Conservation (phyloP, 2,797 vertebrate genomes). For the Neosilurus hyrtlii region DNA sequence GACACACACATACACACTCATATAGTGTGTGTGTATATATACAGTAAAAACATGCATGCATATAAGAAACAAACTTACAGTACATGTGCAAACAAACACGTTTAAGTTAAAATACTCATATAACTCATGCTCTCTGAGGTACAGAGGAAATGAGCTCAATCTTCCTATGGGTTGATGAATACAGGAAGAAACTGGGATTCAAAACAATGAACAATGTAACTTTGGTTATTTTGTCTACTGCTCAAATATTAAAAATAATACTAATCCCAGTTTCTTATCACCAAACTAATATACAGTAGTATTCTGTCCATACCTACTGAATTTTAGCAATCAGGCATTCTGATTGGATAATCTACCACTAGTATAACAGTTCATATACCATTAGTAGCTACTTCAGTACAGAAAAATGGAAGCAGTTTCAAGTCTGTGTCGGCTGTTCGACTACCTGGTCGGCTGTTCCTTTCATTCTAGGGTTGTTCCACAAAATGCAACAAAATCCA, state of each 20-base stretch:
- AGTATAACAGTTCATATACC: too few relatives aligned
- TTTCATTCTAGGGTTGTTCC: too few relatives aligned
- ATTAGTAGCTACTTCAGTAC: too few relatives aligned
- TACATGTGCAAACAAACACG: conserved; percentile 34
- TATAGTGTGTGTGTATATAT: not conserved
- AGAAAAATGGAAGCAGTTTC: too few relatives aligned
- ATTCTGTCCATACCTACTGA: not conserved
- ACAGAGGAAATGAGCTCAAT: not conserved
- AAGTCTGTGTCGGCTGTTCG: too few relatives aligned
- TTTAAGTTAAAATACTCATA: conserved; percentile 29
- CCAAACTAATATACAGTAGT: not conserved
- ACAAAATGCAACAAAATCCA: too few relatives aligned
- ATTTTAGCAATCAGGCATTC: too few relatives aligned
- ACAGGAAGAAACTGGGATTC: conserved; percentile 3
- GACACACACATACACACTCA: conserved; percentile 14
- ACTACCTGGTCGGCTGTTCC: too few relatives aligned
- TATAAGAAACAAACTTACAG: conserved; percentile 36
- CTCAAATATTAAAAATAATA: not conserved
- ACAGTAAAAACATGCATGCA: conserved; percentile 50
- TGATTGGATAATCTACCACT: too few relatives aligned
- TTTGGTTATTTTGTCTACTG: not conserved
- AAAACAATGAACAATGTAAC: not conserved
- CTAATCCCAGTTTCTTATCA: not conserved
- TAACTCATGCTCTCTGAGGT: not conserved
- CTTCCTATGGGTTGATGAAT: not conserved